A percentile compares a stretch with the other conserved stretches of the same genome.
These are phyloP conservation scores for Orthosia incerta DNA, from an alignment of 2,888 invertebrate genomes.

Conservation along the genomic window DNA sequence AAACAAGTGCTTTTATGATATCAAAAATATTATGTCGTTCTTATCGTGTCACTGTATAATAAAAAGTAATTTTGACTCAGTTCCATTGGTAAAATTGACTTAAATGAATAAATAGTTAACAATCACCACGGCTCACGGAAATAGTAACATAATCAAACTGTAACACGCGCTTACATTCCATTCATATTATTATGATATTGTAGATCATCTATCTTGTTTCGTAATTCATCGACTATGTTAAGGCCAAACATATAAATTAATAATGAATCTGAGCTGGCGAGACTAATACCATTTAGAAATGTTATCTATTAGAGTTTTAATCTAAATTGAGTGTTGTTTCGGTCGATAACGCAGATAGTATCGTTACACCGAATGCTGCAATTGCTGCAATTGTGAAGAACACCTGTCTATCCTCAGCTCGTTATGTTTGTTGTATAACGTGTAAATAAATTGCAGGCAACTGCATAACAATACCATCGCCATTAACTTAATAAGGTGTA, in stretches of 20 bases:
- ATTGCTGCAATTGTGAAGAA: conserved; percentile 67
- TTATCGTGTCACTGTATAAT: conserved; percentile 15
- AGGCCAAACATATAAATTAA: conserved; percentile 74
- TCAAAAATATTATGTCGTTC: neutral
- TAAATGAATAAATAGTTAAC: conserved; percentile 34
- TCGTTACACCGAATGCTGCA: conserved; percentile 69
- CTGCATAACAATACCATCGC: conserved; percentile 61
- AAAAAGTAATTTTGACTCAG: conserved; percentile 26
- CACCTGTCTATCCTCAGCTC: conserved; percentile 59
- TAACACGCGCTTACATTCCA: conserved; percentile 72
- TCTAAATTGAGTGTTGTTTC: conserved; percentile 79
- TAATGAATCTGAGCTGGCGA: conserved; percentile 77
- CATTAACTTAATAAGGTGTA: conserved; percentile 54
- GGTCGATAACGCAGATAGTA: conserved; percentile 85
- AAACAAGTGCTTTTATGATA: neutral
- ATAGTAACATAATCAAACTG: conserved; percentile 44
- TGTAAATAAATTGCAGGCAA: conserved; percentile 58
- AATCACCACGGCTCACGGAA: conserved; percentile 29
- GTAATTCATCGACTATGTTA: conserved; percentile 72
- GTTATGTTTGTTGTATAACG: conserved; percentile 71
- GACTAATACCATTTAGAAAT: conserved; percentile 79
- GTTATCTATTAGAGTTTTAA: conserved; percentile 69
- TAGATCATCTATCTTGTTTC: conserved; percentile 72
- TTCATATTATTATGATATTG: conserved; percentile 77
- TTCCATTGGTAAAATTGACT: conserved; percentile 34